Conservation (phyloP, 2,797 vertebrate species). For the Triplophysa bombifrons region DNA sequence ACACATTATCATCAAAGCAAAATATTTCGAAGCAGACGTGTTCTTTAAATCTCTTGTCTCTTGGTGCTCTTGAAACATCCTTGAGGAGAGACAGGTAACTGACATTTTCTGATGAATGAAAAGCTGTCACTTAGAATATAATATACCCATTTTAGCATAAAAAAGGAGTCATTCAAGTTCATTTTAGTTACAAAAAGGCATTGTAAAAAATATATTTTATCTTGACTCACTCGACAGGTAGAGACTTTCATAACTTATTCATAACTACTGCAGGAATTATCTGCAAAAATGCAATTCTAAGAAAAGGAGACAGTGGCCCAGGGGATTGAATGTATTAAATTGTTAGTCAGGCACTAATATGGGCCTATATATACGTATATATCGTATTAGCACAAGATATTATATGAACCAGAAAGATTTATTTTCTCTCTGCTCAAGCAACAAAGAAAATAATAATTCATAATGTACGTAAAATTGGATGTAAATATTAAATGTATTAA, state of each 20-base stretch:
- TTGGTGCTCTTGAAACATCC: slow-evolving; percentile 10
- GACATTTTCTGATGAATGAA: background rate
- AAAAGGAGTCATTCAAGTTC: background rate
- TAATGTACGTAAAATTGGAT: slow-evolving; percentile 39
- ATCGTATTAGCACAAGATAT: background rate
- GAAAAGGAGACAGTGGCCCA: background rate
- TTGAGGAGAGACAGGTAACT: slow-evolving; percentile 7
- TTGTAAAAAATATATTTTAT: background rate
- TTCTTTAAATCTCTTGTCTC: background rate
- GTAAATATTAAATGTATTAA: background rate
- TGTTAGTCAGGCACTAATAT: slow-evolving; percentile 5
- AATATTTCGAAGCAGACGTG: background rate
- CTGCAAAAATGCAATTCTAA: background rate
- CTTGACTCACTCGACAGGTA: slow-evolving; percentile 8
- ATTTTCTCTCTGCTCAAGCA: slow-evolving; percentile 13
- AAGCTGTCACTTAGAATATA: slow-evolving; percentile 3
- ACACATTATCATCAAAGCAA: background rate
- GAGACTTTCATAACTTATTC: slow-evolving; percentile 17
- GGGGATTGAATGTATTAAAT: background rate
- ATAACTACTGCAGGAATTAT: slow-evolving; percentile 1
- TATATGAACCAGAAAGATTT: background rate
- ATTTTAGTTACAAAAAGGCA: background rate
- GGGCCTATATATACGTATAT: background rate
- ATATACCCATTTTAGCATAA: slow-evolving; percentile 23
- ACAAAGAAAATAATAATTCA: slow-evolving; percentile 33